Base-by-base conservation (phyloP, 2,113 vertebrate genomes). In the Nannobrachium achirus region DNA sequence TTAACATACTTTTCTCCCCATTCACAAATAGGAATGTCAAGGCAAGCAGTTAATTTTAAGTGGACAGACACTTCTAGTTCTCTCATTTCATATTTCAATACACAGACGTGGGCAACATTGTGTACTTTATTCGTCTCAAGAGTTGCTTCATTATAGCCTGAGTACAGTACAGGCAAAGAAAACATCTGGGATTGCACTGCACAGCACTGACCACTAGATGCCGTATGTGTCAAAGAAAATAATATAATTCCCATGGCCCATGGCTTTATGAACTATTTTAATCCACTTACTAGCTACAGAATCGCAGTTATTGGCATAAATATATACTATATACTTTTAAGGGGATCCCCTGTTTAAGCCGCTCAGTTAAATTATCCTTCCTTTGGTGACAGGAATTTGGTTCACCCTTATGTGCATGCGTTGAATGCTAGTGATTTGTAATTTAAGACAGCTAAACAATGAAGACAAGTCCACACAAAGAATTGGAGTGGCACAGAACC, bases 371-470 rank as follows among this genome's bases (percentile, higher is more conserved):
- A 33, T 33, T 33, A 5, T 33, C 25, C 3, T 33, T 0, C 3
- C 25, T 33, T 33, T 5, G 25, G 2, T 33, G 25, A 33, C 25
- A 33, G 25, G 25, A 33, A 33, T 33, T 33, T 33, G 25, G 25
- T 33, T 3, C 25, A 33, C 3, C 25, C 25, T 15, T 53, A 45
- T 16, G 39, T 53, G 58, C 52, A n/a, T 55, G 20, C 42, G 9
- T 8, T 65, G 39, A 80, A 71, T 81, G 57, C 40, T 10, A 18
- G 63, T 70, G 56, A 85, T 82, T 87, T 81, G 81, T 87, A 69
- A 75, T 83, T 48, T 58, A 77, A 79, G 73, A 84, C 2, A 45
- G 58, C 48, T 68, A 25, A 79, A 85, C 73, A 80, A 85, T 73
- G 56, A 51, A 42, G 69, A 62, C 61, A 76, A 70, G 67, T 88